phyloP scores from a whole-genome alignment of 2,888 invertebrate genomes.

The Rhingia rostrata region DNA sequence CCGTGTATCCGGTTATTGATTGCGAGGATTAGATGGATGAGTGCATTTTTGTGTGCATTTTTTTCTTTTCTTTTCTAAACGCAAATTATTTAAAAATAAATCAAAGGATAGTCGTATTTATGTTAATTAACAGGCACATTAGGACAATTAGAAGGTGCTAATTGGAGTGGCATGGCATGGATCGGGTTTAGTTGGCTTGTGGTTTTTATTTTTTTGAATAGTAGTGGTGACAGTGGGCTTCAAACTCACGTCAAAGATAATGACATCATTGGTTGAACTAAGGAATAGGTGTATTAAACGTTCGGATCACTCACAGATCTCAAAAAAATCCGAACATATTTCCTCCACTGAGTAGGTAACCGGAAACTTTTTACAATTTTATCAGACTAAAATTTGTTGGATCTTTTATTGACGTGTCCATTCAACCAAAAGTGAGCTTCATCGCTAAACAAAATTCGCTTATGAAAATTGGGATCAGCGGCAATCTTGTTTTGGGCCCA shows the following conservation, averaged over 20 bases:
- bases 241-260: background rate
- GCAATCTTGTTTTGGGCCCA: too few relatives aligned
- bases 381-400: too few relatives aligned
- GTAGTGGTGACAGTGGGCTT: background rate
- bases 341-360: too few relatives aligned
- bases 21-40: constrained; percentile 39
- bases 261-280: background rate
- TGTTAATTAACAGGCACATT: constrained; percentile 40
- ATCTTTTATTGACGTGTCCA: too few relatives aligned
- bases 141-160: constrained; percentile 50
- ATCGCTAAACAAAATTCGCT: too few relatives aligned
- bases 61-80: background rate
- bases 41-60: background rate
- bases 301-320: too few relatives aligned
- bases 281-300: too few relatives aligned
- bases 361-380: too few relatives aligned
- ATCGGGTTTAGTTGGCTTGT: constrained; percentile 40
- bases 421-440: too few relatives aligned
- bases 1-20: constrained; percentile 61
- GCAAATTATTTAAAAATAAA: background rate
- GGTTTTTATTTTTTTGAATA: constrained; percentile 2
- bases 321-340: too few relatives aligned
- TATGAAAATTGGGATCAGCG: too few relatives aligned
- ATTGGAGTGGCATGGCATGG: constrained; percentile 31
- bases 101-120: constrained; percentile 12